Percentiles rank a stretch among this genome's conserved stretches.
Evolutionary conservation across 2,888 invertebrate species (phyloP).

Genomic region (Hanleya hanleyi): DNA sequence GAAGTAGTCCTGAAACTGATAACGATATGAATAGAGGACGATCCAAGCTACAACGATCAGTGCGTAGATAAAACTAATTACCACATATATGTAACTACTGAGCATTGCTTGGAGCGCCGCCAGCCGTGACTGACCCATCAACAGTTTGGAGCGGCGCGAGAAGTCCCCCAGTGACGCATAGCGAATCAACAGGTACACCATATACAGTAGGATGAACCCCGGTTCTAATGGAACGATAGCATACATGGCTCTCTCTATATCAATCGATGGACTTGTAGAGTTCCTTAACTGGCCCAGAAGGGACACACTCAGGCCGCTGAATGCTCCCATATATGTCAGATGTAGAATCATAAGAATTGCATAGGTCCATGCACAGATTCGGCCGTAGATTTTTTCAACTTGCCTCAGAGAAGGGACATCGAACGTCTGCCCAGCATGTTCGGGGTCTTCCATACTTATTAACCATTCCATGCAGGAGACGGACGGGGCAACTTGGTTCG

Average conservation of each 20-base stretch:
- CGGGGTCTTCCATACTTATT: constrained; percentile 46
- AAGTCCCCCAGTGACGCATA: constrained; percentile 30
- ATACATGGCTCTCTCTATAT: constrained; percentile 40
- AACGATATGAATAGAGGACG: constrained; percentile 41
- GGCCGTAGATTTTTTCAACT: constrained; percentile 61
- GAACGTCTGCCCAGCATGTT: constrained; percentile 57
- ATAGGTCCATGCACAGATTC: constrained; percentile 62
- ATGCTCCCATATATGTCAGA: constrained; percentile 64
- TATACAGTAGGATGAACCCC: constrained; percentile 45
- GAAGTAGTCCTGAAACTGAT: constrained; percentile 57
- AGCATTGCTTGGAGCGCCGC: constrained; percentile 26
- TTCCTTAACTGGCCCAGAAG: constrained; percentile 44
- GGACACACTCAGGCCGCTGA: constrained; percentile 51
- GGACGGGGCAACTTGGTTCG: constrained; percentile 5
- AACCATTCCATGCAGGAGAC: constrained; percentile 63
- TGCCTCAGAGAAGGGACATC: constrained; percentile 62
- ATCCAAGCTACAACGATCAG: constrained; percentile 59
- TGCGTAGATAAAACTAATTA: constrained; percentile 48
- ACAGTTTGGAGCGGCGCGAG: constrained; percentile 10
- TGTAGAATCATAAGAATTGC: constrained; percentile 60
- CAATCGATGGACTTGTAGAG: constrained; percentile 24
- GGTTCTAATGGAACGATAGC: constrained; percentile 55
- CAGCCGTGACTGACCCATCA: not conserved
- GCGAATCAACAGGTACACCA: constrained; percentile 27
- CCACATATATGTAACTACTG: constrained; percentile 11